phyloP scores from a whole-genome alignment of 2,888 invertebrate genomes.

The Tetranychus truncatus region DNA sequence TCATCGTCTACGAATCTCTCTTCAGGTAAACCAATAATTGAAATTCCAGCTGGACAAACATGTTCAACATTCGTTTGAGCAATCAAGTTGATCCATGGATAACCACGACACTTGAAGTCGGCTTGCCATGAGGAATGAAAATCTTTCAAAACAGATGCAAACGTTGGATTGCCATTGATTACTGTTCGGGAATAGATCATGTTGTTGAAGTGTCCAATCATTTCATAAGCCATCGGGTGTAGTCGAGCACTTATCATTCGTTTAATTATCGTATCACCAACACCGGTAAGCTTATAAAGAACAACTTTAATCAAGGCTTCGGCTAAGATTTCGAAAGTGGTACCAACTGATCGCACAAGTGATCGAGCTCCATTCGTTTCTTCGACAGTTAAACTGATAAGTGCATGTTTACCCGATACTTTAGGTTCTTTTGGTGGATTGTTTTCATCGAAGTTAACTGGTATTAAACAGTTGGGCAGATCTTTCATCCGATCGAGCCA shows the following conservation, averaged over 20 bases:
- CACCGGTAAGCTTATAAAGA: not conserved
- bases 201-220: not conserved
- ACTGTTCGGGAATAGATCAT: not conserved
- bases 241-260: not conserved
- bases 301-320: not conserved
- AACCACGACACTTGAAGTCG: not conserved
- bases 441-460: not conserved
- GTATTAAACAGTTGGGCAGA: not conserved
- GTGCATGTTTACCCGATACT: not conserved
- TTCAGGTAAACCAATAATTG: not conserved
- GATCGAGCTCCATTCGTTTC: not conserved
- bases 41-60: not conserved
- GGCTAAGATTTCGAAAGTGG: not conserved
- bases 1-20: not conserved
- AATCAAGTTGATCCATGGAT: not conserved
- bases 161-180: not conserved
- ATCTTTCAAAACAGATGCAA: not conserved
- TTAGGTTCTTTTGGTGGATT: not conserved
- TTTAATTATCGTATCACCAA: not conserved
- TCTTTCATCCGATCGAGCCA: not conserved
- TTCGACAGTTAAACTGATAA: not conserved
- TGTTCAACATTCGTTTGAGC: not conserved
- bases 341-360: not conserved
- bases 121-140: not conserved
- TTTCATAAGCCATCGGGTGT: not conserved